These are phyloP conservation scores for Zelleria hepariella DNA, from an alignment of 2,888 invertebrate species.

Conservation along the genomic window DNA sequence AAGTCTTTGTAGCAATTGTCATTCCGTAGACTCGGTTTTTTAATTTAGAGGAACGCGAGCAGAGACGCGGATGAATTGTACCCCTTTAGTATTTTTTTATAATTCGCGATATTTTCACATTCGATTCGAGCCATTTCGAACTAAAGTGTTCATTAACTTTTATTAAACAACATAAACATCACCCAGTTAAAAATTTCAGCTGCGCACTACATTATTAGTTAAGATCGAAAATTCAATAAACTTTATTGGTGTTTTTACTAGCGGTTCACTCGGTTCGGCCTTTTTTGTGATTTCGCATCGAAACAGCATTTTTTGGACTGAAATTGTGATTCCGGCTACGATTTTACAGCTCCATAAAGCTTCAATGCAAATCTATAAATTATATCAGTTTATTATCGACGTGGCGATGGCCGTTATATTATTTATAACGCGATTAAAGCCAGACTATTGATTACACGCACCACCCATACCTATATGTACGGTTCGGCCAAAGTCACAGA, in stretches of 20 bases:
- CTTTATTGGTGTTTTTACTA: not conserved
- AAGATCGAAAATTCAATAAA: not conserved
- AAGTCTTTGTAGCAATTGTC: no score
- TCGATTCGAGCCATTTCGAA: no score
- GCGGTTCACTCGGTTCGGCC: not conserved
- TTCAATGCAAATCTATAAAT: not conserved
- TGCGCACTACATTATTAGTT: not conserved
- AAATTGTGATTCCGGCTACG: not conserved
- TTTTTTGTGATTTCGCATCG: not conserved
- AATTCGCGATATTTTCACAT: no score
- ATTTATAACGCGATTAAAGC: not conserved
- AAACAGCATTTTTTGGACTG: not conserved
- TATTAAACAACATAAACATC: not conserved
- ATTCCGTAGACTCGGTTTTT: no score
- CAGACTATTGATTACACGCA: not conserved
- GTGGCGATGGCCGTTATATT: not conserved
- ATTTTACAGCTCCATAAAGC: not conserved
- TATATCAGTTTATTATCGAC: not conserved
- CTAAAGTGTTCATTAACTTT: not conserved
- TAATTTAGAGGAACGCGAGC: no score
- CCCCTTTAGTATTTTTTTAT: no score
- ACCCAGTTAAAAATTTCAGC: not conserved
- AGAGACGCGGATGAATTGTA: no score
- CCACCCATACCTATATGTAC: not conserved
- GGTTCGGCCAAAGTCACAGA: no score